Evolutionary conservation across 2,888 invertebrate species (phyloP), one percentile per base, ranked within the genome.

Genomic region (Callinectes sapidus): DNA sequence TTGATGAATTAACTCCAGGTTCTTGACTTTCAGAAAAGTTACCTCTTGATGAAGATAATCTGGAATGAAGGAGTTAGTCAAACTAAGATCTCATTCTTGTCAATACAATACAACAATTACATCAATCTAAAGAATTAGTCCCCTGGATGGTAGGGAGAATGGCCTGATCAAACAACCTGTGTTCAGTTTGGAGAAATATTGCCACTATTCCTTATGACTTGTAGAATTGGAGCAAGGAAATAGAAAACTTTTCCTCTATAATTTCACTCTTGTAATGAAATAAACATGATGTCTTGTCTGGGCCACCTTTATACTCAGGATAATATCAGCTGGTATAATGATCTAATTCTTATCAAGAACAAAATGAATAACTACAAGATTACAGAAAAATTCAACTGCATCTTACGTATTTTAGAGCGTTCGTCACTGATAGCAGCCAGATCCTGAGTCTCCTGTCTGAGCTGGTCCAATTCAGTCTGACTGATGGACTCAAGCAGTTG

Each of bases 371-470:
- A 71, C n/a, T 10, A 5, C n/a, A 71, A 71, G 13, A 28, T 5
- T 28, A 71, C 71, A 71, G 10, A 28, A 8, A n/a, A 35, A 81
- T 91, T 8, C 10, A 39, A 10, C 35, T 28, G 42, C n/a, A 77
- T 86, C 92, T 92, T 85, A 93, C 93, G 88, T 28, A 93, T 91
- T 61, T 81, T 93, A 6, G 91, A 66, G 10, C 93, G 90, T 54
- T 91, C 91, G 16, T 93, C 89, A 93, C 93, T 93, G 32, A 89
- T 77, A 14, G 93, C 88, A 16, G 93, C 93, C 42, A 93, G 54
- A 35, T 93, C 93, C 42, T 91, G 90, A 5, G 66, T 81, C 48
- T 93, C 89, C 16, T 87, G 89, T 42, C 91, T 91, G 23, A 93
- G 89, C n/a, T 93, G 93, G 10, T 93, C 89, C 66, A 93, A 66